Evolutionary conservation across 2,113 vertebrate species (phyloP), one percentile per base, ranked within the genome.

Genomic region (Cervus canadensis): DNA sequence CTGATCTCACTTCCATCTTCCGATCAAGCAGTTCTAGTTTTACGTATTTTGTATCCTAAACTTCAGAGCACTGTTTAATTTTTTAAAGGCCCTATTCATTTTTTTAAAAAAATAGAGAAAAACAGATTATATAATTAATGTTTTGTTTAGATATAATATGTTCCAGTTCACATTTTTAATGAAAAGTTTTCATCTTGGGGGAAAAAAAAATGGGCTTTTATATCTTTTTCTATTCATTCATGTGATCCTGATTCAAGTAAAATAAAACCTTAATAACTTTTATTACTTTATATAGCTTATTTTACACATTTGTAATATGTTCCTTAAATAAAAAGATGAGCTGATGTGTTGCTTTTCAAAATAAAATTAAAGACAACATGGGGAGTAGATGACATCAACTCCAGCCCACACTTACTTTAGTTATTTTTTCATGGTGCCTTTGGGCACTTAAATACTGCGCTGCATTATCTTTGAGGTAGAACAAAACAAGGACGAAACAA

Each of bases 391-490:
- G 15, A 94, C 74, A 85, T 60, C 86, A 90, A 85, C 93, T 97
- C 92, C 52, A 67, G 33, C 33, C 87, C 71, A 6, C 0, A 50
- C 94, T 95, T 79, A 60, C 50, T 25, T 5, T 0, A 67, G 36
- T 86, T 54, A 16, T 48, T 50, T 97, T 92, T 25, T 87, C 89
- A 96, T 7, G 97, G 95, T 96, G 56, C 5, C 85, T 85, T 33
- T n/a, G 96, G 93, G 94, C 98, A 94, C 96, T 83, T 85, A 79
- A 93, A 97, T 30, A 95, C 98, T 59, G 95, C 95, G 33, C 95
- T 97, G 8, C 21, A 3, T 93, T 43, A 95, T 21, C 6, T 4
- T 57, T 99, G 99, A 99, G 99, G 99, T 99, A 99, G 99, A 98
- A 92, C 95, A 40, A 98, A 97, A 93, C 1, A 97, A 90, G 2